Conservation (phyloP, 1,140 invertebrate species). For the Zaprionus taronus region DNA sequence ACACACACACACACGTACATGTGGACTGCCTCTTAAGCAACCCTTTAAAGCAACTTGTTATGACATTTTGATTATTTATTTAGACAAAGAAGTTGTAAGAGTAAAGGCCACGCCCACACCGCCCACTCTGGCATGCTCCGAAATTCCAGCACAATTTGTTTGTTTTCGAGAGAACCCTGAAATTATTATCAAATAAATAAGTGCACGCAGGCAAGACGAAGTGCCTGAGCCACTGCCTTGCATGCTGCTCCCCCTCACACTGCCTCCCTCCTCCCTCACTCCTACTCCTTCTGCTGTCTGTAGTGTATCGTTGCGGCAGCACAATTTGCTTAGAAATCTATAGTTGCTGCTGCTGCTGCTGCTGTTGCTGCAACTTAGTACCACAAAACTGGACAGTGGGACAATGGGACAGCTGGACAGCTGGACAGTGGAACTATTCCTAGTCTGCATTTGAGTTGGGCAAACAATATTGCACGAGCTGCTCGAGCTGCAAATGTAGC, state of each 20-base stretch:
- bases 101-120: neutral
- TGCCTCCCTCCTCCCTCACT: no score
- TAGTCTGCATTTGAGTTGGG: constrained; percentile 60
- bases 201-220: constrained; percentile 39
- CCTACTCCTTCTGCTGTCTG: neutral
- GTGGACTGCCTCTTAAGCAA: neutral
- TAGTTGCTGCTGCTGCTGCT: constrained; percentile 15
- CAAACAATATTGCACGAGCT: constrained; percentile 63
- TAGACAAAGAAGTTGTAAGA: constrained; percentile 67
- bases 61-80: constrained; percentile 82
- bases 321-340: constrained; percentile 53
- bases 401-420: neutral
- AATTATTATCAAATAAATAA: constrained; percentile 80
- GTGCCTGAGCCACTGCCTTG: neutral
- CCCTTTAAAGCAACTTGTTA: constrained; percentile 56
- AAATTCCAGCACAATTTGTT: constrained; percentile 64
- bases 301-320: neutral
- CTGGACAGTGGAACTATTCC: constrained; percentile 16
- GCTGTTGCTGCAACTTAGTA: constrained; percentile 52
- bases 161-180: constrained; percentile 58
- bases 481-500: constrained; percentile 61
- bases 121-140: neutral
- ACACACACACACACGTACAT: constrained; percentile 24
- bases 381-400: constrained; percentile 25
- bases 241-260: no score